A percentile compares a stretch with the other conserved stretches of the same genome.
Evolutionary conservation across 2,888 invertebrate genomes (phyloP).

Genomic region (Agrotis clavis): DNA sequence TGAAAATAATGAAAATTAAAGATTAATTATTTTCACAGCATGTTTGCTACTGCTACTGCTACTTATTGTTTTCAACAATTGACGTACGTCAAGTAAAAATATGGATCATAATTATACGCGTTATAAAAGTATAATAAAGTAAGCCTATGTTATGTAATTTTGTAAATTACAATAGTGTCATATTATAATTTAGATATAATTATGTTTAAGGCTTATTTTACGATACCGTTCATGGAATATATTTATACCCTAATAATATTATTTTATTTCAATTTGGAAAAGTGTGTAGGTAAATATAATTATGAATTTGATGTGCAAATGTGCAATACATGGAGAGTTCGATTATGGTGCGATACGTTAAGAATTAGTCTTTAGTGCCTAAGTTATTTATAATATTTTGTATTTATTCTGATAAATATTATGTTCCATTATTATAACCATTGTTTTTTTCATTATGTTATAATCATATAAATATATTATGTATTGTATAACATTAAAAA

Average conservation of each 20-base stretch:
- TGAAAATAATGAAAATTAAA: too few relatives aligned
- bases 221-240: constrained; percentile 3
- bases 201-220: constrained; percentile 7
- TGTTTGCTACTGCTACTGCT: too few relatives aligned
- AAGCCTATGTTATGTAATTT: constrained; percentile 12
- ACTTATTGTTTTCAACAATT: not conserved
- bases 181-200: constrained; percentile 23
- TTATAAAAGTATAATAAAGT: constrained; percentile 7
- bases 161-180: constrained; percentile 30
- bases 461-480: too few relatives aligned
- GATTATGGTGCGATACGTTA: not conserved
- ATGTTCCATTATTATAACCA: not conserved
- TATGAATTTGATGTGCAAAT: constrained; percentile 4
- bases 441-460: constrained; percentile 3
- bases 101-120: not conserved
- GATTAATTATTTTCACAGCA: too few relatives aligned
- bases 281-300: not conserved
- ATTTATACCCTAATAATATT: constrained; percentile 15
- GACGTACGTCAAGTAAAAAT: not conserved
- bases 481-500: too few relatives aligned
- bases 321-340: constrained; percentile 4
- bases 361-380: constrained; percentile 6
- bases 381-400: constrained; percentile 9
- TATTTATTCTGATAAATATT: constrained; percentile 28
- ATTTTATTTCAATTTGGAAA: not conserved